These are phyloP conservation scores for Rhinolophus sinicus DNA, from an alignment of 2,113 vertebrate species.

Conservation along the genomic window DNA sequence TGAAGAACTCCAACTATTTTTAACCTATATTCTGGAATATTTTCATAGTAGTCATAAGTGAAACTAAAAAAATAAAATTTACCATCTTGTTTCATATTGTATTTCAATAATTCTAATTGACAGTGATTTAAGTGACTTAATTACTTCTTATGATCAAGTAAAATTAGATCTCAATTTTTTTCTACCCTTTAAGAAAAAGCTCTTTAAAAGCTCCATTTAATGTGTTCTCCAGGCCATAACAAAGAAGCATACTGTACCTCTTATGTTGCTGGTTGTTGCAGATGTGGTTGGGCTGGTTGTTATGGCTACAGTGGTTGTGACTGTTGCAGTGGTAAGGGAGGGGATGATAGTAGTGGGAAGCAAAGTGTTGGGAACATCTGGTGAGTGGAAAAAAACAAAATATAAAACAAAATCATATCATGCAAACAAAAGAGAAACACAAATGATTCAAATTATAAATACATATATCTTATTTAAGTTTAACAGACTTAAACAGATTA, in stretches of 20 bases:
- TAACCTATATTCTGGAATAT: background rate
- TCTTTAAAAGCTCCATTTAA: slow-evolving; percentile 48
- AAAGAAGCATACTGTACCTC: slow-evolving; percentile 96
- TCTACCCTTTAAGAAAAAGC: background rate
- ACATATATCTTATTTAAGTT: slow-evolving; percentile 83
- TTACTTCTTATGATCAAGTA: slow-evolving; percentile 13
- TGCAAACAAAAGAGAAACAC: slow-evolving; percentile 88
- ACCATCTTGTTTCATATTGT: slow-evolving; percentile 63
- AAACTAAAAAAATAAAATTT: slow-evolving; percentile 49
- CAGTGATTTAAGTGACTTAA: slow-evolving; percentile 43
- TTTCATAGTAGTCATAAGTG: background rate
- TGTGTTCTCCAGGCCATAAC: slow-evolving; percentile 84
- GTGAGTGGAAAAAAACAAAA: slow-evolving; percentile 93
- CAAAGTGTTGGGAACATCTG: slow-evolving; percentile 96
- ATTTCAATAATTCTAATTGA: slow-evolving; percentile 37
- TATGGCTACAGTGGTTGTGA: slow-evolving; percentile 94
- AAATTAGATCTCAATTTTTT: slow-evolving; percentile 30
- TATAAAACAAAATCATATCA: slow-evolving; percentile 91
- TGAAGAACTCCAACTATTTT: background rate
- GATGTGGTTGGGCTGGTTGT: slow-evolving; percentile 92
- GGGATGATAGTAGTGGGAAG: slow-evolving; percentile 96
- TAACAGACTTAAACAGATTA: slow-evolving; percentile 84
- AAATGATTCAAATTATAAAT: slow-evolving; percentile 88
- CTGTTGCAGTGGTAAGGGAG: slow-evolving; percentile 95
- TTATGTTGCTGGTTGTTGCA: slow-evolving; percentile 90